phyloP scores from a whole-genome alignment of 2,113 vertebrate species.

The Gymnorhina tibicen region DNA sequence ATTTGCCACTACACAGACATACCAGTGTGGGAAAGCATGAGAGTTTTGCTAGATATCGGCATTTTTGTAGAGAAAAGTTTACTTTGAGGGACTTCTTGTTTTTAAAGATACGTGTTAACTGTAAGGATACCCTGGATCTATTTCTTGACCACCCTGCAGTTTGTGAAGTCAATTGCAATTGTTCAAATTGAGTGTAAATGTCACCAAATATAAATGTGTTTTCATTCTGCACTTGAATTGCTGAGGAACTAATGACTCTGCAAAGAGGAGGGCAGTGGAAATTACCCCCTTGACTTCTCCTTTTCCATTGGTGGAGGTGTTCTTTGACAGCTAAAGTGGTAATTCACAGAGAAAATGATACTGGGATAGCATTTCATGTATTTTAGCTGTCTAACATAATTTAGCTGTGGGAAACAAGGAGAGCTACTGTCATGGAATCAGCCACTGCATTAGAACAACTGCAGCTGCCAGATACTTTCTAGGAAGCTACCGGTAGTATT shows the following conservation, averaged over 20 bases:
- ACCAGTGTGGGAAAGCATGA: not conserved
- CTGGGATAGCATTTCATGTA: not conserved
- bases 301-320: slow-evolving; percentile 3
- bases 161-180: not conserved
- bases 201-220: not conserved
- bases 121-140: not conserved
- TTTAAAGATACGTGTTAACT: not conserved
- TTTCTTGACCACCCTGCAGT: not conserved
- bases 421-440: not conserved
- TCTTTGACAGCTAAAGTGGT: slow-evolving; percentile 21
- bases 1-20: not conserved
- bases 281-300: slow-evolving; percentile 16
- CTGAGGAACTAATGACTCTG: not conserved
- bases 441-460: not conserved
- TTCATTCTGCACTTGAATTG: slow-evolving; percentile 5
- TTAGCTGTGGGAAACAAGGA: slow-evolving; percentile 2
- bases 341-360: slow-evolving; percentile 38
- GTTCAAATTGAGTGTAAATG: not conserved
- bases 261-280: slow-evolving; percentile 10
- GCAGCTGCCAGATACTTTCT: not conserved
- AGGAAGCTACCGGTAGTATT: not conserved
- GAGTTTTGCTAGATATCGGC: not conserved
- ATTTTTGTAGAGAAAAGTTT: not conserved
- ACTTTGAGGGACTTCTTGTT: not conserved
- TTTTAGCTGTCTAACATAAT: slow-evolving; percentile 53